Evolutionary conservation across 2,113 vertebrate genomes (phyloP).

Genomic region (Macrotus californicus): DNA sequence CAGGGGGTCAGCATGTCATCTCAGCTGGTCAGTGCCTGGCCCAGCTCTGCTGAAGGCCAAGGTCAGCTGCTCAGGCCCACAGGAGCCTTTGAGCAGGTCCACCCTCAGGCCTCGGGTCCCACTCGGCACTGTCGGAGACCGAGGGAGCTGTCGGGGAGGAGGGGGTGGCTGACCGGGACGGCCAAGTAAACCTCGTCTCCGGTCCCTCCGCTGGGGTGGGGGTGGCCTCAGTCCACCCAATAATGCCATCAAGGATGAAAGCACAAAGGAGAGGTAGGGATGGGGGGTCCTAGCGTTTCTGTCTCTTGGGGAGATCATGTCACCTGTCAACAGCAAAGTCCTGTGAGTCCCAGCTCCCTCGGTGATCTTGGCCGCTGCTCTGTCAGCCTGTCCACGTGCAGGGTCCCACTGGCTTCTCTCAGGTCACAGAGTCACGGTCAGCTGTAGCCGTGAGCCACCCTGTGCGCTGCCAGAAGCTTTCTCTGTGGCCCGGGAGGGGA

Average conservation of each 20-base stretch:
- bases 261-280: not conserved
- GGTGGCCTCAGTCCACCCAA: not conserved
- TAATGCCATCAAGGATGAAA: not conserved
- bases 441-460: not conserved
- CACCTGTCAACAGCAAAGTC: not conserved
- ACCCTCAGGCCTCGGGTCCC: not conserved
- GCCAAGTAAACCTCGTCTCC: not conserved
- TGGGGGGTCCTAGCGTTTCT: not conserved
- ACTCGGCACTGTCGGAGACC: not conserved
- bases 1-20: not conserved
- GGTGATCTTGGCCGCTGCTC: not conserved
- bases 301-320: not conserved
- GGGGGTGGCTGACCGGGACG: too few species aligned
- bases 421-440: not conserved
- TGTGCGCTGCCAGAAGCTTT: not conserved
- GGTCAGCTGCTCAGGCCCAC: not conserved
- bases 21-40: not conserved
- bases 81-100: too few species aligned
- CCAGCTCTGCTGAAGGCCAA: not conserved
- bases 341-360: not conserved
- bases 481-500: not conserved
- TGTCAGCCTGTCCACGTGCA: not conserved
- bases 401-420: not conserved
- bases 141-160: not conserved
- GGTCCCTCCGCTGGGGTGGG: not conserved